Percentiles rank a stretch among this genome's conserved stretches.
Evolutionary conservation across 1,140 invertebrate genomes (phyloP).

Genomic region (Aphelinus certus): DNA sequence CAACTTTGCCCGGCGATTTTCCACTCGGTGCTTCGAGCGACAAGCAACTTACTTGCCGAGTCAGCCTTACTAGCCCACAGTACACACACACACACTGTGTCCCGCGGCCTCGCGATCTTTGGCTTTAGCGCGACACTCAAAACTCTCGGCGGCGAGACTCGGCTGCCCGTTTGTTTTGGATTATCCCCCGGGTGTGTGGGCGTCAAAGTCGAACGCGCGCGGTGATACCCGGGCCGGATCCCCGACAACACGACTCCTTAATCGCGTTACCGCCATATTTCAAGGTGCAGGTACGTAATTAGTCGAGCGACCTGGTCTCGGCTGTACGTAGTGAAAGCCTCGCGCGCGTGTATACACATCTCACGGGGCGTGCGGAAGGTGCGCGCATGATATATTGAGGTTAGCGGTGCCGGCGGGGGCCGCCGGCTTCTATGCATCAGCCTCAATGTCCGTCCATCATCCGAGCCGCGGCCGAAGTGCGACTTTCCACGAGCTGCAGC

Average conservation of each 20-base stretch:
- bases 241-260: slow-evolving; percentile 40
- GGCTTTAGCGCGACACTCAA: no score
- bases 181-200: slow-evolving; percentile 39
- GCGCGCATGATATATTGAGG: slow-evolving; percentile 5
- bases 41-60: no score
- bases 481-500: background rate
- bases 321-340: background rate
- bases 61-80: no score
- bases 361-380: background rate
- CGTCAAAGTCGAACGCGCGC: slow-evolving; percentile 28
- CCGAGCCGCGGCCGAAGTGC: no score
- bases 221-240: slow-evolving; percentile 36
- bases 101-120: no score
- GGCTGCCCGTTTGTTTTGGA: slow-evolving; percentile 47
- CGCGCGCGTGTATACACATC: background rate
- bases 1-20: no score
- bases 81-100: no score
- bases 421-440: no score
- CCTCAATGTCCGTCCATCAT: no score
- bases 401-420: background rate
- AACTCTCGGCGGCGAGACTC: no score
- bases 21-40: no score
- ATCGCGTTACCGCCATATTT: slow-evolving; percentile 48
- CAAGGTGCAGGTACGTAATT: slow-evolving; percentile 43
- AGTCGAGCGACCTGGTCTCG: slow-evolving; percentile 13